Conservation (phyloP, 2,888 invertebrate genomes). For the Listrodromus nycthemerus region DNA sequence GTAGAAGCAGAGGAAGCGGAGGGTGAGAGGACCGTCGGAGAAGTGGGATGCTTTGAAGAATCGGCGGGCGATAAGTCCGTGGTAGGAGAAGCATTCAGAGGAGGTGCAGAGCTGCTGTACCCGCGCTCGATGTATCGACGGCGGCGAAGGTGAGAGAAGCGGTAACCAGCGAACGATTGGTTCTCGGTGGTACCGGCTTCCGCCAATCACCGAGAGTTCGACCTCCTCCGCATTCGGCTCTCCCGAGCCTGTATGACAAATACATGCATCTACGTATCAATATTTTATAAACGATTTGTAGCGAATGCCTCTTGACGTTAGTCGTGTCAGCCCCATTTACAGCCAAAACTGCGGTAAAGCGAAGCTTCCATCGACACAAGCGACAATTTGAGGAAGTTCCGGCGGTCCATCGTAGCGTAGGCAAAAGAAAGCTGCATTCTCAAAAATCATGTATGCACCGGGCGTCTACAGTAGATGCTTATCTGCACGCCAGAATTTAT, state of each 20-base stretch:
- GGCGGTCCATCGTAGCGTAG: no score
- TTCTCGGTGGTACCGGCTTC: conserved; percentile 75
- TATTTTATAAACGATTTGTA: neutral
- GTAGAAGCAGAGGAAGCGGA: conserved; percentile 55
- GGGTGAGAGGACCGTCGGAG: conserved; percentile 31
- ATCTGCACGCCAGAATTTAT: no score
- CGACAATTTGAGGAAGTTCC: no score
- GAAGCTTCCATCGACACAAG: no score
- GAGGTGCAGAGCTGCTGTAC: conserved; percentile 66
- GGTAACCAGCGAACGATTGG: conserved; percentile 78
- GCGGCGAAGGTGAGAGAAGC: conserved; percentile 75
- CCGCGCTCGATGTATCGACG: conserved; percentile 69
- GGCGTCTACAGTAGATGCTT: no score
- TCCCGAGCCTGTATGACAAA: conserved; percentile 36
- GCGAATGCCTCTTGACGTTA: neutral
- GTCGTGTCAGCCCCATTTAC: neutral
- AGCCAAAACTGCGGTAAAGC: neutral
- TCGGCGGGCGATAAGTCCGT: conserved; percentile 65
- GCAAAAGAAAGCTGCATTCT: no score
- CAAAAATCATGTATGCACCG: no score
- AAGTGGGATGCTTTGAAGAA: conserved; percentile 58
- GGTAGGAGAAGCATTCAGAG: conserved; percentile 68
- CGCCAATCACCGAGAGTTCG: conserved; percentile 77
- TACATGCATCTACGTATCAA: conserved; percentile 13
- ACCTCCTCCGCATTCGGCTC: conserved; percentile 75